Evolutionary conservation across 2,113 vertebrate species (phyloP), one percentile per base, ranked within the genome.

Genomic region (Tupaia chinensis): DNA sequence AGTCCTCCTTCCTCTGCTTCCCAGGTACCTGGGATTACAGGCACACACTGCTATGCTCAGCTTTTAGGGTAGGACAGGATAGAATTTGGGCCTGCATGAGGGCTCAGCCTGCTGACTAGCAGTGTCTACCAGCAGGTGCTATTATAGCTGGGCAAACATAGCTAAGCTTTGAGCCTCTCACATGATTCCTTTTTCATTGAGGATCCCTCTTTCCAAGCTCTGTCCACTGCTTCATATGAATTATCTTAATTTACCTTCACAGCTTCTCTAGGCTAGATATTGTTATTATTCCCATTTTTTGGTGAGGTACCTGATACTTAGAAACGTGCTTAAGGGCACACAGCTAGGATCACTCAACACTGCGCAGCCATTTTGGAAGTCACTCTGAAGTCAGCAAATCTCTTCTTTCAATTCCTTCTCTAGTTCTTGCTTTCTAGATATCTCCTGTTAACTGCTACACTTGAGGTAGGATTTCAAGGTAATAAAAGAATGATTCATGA

Each of bases 161-260:
- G n/a, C 20, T n/a, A 29, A 23, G 72, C 60, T 65, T 15, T 29
- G 63, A 86, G 76, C 14, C 34, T 27, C 17, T 53, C 53, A 23
- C 66, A 23, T 27, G 34, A 0, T 1, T 4, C 0, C 16, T 27
- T 44, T 2, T 74, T 44, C 9, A n/a, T 29, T 54, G 29, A 70
- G 70, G 56, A 54, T 74, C 69, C 6, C 17, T 53, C 27, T 61
- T 16, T 8, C 68, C n/a, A 56, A 10, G 12, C 23, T 76, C 88
- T 32, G 7, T 44, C 14, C 15, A 10, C 22, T 15, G 13, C 27
- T 68, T 61, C 56, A 29, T 34, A 34, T 34, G 27, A 16, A 7
- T 65, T n/a, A 2, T 7, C 69, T 58, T 68, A 29, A 25, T 54
- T 66, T 20, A 10, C 19, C 29, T 70, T 92, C 66, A 7, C 0